Evolutionary conservation across 2,888 invertebrate species (phyloP).

Genomic region (Acleris sparsana): DNA sequence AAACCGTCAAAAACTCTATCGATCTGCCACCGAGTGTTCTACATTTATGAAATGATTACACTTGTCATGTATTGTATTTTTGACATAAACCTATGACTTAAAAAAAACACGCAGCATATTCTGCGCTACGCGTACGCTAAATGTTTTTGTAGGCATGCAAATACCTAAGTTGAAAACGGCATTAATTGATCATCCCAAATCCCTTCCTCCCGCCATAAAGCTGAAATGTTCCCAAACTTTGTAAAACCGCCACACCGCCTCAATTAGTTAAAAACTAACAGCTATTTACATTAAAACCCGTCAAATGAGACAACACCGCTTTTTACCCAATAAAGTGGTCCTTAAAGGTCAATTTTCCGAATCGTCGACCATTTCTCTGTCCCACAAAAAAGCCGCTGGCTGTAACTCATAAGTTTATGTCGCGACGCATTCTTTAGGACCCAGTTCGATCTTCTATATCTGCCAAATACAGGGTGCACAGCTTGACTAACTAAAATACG

Average conservation of each 20-base stretch:
- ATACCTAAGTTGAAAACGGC: no score
- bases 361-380: conserved; percentile 47
- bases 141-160: no score
- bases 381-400: conserved; percentile 59
- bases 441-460: conserved; percentile 57
- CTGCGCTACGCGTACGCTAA: no score
- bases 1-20: no score
- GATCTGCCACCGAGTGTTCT: no score
- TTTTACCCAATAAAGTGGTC: conserved; percentile 19
- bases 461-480: conserved; percentile 55
- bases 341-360: conserved; percentile 53
- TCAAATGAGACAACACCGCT: conserved; percentile 25
- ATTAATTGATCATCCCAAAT: no score
- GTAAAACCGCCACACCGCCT: conserved; percentile 13
- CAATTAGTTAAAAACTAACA: conserved; percentile 27
- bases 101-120: no score
- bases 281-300: conserved; percentile 21
- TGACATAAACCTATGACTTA: no score
- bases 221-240: background rate
- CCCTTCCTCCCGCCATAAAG: background rate
- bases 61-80: no score
- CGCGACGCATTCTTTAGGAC: conserved; percentile 66
- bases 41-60: no score
- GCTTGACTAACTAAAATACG: background rate
- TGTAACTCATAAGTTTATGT: conserved; percentile 78